These are phyloP conservation scores for Remorina albescens DNA, from an alignment of 2,797 vertebrate species.

Conservation along the genomic window DNA sequence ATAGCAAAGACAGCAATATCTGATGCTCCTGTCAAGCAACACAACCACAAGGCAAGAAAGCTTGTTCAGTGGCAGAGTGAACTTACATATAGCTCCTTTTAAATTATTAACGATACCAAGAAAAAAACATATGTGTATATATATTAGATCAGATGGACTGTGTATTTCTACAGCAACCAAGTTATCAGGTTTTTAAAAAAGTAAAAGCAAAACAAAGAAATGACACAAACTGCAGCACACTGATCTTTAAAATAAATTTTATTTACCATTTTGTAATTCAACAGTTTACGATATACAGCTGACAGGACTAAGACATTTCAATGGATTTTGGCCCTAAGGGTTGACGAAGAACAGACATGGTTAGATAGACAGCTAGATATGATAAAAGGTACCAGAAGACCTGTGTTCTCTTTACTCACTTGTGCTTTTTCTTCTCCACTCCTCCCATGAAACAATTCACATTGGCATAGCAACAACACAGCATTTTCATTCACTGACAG, in stretches of 20 bases:
- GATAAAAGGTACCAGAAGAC: constrained; percentile 77
- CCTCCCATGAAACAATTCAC: constrained; percentile 59
- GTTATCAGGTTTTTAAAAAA: no score
- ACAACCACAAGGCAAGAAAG: no score
- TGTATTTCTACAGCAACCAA: no score
- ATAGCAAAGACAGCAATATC: no score
- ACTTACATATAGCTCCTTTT: no score
- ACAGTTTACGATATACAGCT: constrained; percentile 88
- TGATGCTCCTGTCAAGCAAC: no score
- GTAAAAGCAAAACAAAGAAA: no score
- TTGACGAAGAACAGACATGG: constrained; percentile 81
- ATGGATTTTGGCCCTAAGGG: constrained; percentile 87
- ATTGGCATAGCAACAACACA: constrained; percentile 65
- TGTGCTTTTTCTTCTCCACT: constrained; percentile 76
- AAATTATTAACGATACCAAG: neutral
- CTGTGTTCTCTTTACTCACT: constrained; percentile 75
- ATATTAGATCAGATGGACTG: no score
- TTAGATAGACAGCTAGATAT: constrained; percentile 83
- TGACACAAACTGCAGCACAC: constrained; percentile 5
- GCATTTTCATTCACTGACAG: constrained; percentile 42
- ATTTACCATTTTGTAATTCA: constrained; percentile 89
- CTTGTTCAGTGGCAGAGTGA: no score
- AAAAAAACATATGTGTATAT: neutral
- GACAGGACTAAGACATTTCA: constrained; percentile 88
- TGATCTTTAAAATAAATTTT: constrained; percentile 92